Evolutionary conservation across 2,797 vertebrate species (phyloP).

Genomic region (Mus minutoides): DNA sequence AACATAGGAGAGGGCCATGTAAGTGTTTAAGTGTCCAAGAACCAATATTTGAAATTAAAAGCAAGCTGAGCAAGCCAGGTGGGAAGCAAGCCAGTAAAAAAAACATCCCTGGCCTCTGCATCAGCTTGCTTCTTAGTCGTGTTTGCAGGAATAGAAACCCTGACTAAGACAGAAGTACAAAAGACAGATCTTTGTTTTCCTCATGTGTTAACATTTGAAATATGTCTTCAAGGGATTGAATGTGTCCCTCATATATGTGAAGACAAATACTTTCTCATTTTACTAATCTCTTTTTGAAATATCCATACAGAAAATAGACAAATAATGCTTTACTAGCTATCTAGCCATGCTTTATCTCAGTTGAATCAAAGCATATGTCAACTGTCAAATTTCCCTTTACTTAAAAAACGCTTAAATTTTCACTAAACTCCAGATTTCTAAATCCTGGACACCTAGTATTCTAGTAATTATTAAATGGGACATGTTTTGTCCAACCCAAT

Average conservation of each 20-base stretch:
- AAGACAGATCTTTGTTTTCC: not conserved
- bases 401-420: not conserved
- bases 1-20: fast-evolving
- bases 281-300: not conserved
- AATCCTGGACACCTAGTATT: not conserved
- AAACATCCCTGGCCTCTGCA: no score
- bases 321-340: not conserved
- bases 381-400: not conserved
- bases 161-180: no score
- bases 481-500: no score
- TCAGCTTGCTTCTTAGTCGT: no score
- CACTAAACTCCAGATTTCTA: not conserved
- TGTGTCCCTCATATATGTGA: not conserved
- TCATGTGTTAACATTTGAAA: not conserved
- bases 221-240: not conserved
- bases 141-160: no score
- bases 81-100: no score
- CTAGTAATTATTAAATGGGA: not conserved
- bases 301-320: not conserved
- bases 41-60: no score
- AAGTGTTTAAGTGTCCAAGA: not conserved
- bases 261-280: not conserved
- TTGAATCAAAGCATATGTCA: not conserved
- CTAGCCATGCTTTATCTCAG: not conserved
- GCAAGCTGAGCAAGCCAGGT: no score